Evolutionary conservation across 2,888 invertebrate genomes (phyloP).

Genomic region (Cryptocephalus moraei): DNA sequence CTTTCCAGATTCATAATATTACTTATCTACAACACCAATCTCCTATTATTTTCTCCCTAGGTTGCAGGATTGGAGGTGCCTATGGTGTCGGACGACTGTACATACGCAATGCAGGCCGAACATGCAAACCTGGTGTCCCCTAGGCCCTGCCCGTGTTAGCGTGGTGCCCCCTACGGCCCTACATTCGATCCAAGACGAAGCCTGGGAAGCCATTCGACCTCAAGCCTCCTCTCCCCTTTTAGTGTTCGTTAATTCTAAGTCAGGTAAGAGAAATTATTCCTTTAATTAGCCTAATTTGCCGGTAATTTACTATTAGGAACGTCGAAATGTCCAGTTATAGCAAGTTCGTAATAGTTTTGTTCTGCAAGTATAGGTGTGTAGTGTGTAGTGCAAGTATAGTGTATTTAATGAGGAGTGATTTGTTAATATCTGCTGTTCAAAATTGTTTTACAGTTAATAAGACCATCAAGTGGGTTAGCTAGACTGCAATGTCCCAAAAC

Average conservation of each 20-base stretch:
- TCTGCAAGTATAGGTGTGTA: no score
- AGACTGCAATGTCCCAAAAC: no score
- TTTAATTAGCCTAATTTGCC: background rate
- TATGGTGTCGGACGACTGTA: constrained; percentile 90
- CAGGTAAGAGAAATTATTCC: constrained; percentile 40
- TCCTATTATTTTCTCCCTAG: constrained; percentile 37
- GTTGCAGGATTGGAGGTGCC: constrained; percentile 91
- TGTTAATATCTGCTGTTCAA: no score
- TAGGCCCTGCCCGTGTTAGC: constrained; percentile 83
- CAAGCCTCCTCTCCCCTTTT: constrained; percentile 63
- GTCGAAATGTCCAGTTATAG: no score
- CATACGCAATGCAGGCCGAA: constrained; percentile 84
- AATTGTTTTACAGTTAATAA: no score
- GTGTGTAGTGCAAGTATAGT: no score
- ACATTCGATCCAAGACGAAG: constrained; percentile 85
- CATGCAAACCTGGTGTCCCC: constrained; percentile 68
- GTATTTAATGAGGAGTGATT: no score
- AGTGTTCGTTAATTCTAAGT: constrained; percentile 96
- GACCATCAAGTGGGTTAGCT: no score
- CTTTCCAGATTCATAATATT: background rate
- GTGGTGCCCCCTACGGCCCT: constrained; percentile 91
- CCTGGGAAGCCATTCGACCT: constrained; percentile 78
- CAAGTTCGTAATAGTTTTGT: no score
- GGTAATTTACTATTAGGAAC: no score
- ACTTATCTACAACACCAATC: background rate